A percentile compares a stretch with the other conserved stretches of the same genome.
phyloP scores from a whole-genome alignment of 2,888 invertebrate genomes.

The Cremastinae sp. region DNA sequence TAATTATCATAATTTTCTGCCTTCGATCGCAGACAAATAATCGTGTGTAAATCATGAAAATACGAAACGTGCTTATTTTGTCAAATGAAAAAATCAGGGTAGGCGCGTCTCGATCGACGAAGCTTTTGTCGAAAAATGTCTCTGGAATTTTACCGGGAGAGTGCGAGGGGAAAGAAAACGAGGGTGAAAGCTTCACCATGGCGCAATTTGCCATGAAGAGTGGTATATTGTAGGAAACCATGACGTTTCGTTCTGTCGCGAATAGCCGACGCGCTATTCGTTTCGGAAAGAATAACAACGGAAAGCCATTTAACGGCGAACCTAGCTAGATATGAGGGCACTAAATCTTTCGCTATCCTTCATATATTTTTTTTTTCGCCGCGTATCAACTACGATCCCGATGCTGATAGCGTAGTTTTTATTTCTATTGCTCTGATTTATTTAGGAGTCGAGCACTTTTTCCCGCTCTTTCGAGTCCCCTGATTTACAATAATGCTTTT shows the following conservation, averaged over 20 bases:
- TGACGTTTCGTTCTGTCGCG: background rate
- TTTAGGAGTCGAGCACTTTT: background rate
- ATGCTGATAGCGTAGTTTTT: background rate
- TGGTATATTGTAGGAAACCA: background rate
- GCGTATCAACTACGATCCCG: background rate
- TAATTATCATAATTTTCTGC: no score
- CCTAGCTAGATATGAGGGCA: background rate
- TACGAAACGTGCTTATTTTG: no score
- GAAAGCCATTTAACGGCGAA: background rate
- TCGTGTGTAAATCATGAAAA: no score
- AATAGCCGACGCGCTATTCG: background rate
- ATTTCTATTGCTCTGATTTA: background rate
- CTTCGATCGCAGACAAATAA: no score
- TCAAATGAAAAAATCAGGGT: no score
- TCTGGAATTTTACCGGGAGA: no score
- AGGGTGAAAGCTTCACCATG: no score
- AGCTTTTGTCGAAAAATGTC: no score
- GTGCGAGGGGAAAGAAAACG: background rate
- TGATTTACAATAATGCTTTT: background rate
- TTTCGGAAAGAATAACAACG: background rate
- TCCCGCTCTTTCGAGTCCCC: no score
- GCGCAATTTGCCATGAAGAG: background rate
- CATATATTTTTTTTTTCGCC: background rate
- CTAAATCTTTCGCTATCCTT: background rate
- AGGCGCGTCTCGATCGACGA: no score